phyloP scores from a whole-genome alignment of 2,113 vertebrate species.

The Tretioscincus oriximinensis region DNA sequence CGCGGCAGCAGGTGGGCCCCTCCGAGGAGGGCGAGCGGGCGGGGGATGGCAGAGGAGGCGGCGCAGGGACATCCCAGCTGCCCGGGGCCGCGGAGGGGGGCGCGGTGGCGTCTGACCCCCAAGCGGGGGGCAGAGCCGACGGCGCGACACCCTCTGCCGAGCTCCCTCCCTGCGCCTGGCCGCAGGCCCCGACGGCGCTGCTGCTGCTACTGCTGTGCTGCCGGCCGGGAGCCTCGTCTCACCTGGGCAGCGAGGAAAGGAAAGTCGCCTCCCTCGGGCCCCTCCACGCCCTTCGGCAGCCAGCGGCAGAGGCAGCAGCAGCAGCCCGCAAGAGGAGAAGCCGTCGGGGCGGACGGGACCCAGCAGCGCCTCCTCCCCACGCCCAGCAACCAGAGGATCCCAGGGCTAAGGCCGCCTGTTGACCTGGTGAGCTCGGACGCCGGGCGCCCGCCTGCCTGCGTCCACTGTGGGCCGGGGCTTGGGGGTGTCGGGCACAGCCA shows the following conservation, averaged over 20 bases:
- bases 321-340: background rate
- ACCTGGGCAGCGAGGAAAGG: conserved; percentile 22
- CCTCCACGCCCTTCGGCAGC: background rate
- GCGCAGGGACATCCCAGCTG: conserved; percentile 23
- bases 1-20: conserved; percentile 50
- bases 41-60: background rate
- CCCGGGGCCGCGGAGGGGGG: conserved; percentile 31
- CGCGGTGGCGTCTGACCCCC: conserved; percentile 21
- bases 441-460: background rate
- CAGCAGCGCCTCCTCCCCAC: background rate
- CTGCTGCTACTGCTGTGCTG: background rate
- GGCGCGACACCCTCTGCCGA: background rate
- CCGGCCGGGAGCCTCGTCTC: background rate
- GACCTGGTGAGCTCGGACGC: conserved; percentile 19
- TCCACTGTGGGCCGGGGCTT: background rate
- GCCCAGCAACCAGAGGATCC: background rate
- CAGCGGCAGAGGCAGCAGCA: background rate
- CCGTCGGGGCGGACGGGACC: conserved; percentile 6
- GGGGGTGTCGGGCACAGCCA: background rate
- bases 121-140: conserved; percentile 2
- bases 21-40: background rate
- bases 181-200: background rate
- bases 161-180: background rate
- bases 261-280: background rate
- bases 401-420: background rate